These are phyloP conservation scores for Apostichopus japonicus DNA, from an alignment of 35 echinoderm and acorn worm genomes.

Conservation along the genomic window DNA sequence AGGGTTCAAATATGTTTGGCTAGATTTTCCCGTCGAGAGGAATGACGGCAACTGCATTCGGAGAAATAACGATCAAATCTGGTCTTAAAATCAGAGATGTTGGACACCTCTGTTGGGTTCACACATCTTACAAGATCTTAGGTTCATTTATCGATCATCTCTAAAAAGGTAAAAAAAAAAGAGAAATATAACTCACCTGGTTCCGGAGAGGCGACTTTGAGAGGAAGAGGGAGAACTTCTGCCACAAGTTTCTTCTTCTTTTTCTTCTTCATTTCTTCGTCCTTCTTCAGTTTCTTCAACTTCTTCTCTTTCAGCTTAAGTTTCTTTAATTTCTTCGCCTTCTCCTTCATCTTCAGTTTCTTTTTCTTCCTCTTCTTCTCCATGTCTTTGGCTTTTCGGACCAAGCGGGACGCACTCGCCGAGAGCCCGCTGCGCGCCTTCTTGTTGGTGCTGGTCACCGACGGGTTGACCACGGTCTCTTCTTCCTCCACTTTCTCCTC, in stretches of 20 bases:
- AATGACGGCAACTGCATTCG: too few relatives aligned
- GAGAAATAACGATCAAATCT: too few relatives aligned
- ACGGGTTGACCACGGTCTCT: neutral
- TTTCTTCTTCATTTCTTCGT: constrained; percentile 61
- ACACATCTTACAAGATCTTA: too few relatives aligned
- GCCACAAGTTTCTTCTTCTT: constrained; percentile 45
- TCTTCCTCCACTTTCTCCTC: constrained; percentile 32
- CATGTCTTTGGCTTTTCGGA: constrained; percentile 81
- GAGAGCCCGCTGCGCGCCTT: constrained; percentile 79
- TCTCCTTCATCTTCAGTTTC: constrained; percentile 61
- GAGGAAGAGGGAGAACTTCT: constrained; percentile 27
- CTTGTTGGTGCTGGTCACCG: constrained; percentile 8
- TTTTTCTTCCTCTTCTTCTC: constrained; percentile 75
- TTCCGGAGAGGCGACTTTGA: constrained; percentile 3
- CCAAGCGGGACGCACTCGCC: constrained; percentile 83
- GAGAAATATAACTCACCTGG: neutral
- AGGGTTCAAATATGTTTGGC: too few relatives aligned
- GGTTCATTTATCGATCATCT: neutral
- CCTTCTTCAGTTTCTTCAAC: constrained; percentile 45
- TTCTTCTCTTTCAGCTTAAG: constrained; percentile 38
- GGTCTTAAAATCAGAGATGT: too few relatives aligned
- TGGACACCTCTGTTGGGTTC: too few relatives aligned
- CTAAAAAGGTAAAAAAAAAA: neutral
- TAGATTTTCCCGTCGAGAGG: too few relatives aligned
- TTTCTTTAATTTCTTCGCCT: constrained; percentile 61